phyloP scores from a whole-genome alignment of 2,797 vertebrate species.

The Synaphobranchus kaupii region DNA sequence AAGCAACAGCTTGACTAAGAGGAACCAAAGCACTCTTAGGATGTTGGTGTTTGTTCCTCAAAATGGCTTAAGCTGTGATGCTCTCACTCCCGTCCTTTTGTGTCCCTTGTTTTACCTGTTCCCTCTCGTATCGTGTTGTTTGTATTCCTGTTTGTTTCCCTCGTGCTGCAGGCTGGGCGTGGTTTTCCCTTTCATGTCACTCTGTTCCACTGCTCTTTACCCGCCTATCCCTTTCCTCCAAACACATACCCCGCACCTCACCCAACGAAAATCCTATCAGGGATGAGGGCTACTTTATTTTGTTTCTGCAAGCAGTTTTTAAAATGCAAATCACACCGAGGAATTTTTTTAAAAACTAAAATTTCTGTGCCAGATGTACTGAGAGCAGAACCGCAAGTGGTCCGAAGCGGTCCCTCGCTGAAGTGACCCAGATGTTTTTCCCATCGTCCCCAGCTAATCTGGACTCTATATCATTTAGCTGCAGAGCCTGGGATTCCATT shows the following conservation, averaged over 20 bases:
- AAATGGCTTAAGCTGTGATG: too few relatives aligned
- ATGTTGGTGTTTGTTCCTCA: neutral
- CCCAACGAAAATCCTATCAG: neutral
- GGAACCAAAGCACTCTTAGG: neutral
- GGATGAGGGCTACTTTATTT: neutral
- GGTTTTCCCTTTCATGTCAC: too few relatives aligned
- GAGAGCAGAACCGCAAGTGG: constrained; percentile 43
- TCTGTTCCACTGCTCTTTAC: too few relatives aligned
- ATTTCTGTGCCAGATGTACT: constrained; percentile 59
- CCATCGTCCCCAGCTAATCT: constrained; percentile 54
- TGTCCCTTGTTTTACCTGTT: too few relatives aligned
- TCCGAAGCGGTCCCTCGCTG: constrained; percentile 45
- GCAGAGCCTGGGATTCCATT: neutral
- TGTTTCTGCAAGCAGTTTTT: neutral
- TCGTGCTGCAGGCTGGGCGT: too few relatives aligned
- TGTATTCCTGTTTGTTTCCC: too few relatives aligned
- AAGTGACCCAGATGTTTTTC: constrained; percentile 66
- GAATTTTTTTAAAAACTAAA: constrained; percentile 45
- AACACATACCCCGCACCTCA: too few relatives aligned
- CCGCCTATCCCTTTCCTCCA: too few relatives aligned
- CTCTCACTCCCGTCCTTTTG: too few relatives aligned
- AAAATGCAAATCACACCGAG: neutral
- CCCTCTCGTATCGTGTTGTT: too few relatives aligned
- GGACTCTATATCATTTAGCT: neutral
- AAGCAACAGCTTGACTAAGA: constrained; percentile 29